A percentile compares a stretch with the other conserved stretches of the same genome.
phyloP scores from a whole-genome alignment of 92 coral and sea anemone species.

The Ricordea florida region DNA sequence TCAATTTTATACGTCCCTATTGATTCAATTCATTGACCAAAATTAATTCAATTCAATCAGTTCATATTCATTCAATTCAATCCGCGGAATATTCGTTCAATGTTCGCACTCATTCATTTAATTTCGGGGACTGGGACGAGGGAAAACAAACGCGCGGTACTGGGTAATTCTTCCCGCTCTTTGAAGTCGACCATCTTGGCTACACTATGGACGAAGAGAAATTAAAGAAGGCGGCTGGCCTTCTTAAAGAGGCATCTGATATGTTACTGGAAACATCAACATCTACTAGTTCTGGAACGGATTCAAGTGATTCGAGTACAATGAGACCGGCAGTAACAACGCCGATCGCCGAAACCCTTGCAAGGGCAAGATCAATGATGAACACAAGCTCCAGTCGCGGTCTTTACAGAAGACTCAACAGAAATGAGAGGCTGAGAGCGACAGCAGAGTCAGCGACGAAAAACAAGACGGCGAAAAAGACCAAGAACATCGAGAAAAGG shows the following conservation, averaged over 20 bases:
- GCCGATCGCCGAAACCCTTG: conserved; percentile 38
- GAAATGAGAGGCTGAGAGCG: conserved; percentile 53
- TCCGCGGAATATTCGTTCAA: background rate
- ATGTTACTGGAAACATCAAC: conserved; percentile 19
- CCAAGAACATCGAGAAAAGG: conserved; percentile 13
- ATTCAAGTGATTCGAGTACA: background rate
- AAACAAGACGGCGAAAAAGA: conserved; percentile 14
- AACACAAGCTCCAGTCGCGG: conserved; percentile 45
- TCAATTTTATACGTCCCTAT: background rate
- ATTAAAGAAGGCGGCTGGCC: conserved; percentile 37
- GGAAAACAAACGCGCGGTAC: background rate
- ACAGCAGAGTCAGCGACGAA: conserved; percentile 19
- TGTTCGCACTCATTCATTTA: background rate
- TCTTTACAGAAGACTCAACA: conserved; percentile 38
- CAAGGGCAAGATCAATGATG: conserved; percentile 54
- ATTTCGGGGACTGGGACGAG: background rate
- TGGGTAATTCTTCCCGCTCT: background rate
- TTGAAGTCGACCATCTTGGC: background rate
- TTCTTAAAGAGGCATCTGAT: conserved; percentile 44
- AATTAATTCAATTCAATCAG: conserved; percentile 16
- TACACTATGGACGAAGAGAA: conserved; percentile 34
- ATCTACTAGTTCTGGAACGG: background rate
- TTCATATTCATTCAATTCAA: conserved; percentile 6
- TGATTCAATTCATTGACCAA: conserved; percentile 14
- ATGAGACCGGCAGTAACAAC: background rate